phyloP scores from a whole-genome alignment of 1,140 invertebrate genomes.

The Brachionus asplanchnoidis region DNA sequence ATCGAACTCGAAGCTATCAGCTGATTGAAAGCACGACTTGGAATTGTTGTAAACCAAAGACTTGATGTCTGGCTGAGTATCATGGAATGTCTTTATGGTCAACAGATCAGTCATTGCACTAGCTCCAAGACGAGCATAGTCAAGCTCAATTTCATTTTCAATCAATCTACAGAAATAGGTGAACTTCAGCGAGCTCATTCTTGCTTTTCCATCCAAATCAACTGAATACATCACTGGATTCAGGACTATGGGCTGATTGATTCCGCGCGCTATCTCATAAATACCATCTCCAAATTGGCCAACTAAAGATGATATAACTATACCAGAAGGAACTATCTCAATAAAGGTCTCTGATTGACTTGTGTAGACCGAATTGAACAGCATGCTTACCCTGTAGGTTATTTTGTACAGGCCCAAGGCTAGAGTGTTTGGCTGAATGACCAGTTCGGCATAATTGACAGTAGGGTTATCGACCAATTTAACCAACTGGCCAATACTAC shows the following conservation, averaged over 20 bases:
- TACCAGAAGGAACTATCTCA: background rate
- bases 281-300: background rate
- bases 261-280: slow-evolving; percentile 2
- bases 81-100: background rate
- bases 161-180: background rate
- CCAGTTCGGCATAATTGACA: slow-evolving; percentile 21
- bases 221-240: background rate
- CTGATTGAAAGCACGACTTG: background rate
- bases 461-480: slow-evolving; percentile 1
- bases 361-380: background rate
- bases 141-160: background rate
- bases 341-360: background rate
- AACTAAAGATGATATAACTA: background rate
- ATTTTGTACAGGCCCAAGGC: slow-evolving; percentile 11
- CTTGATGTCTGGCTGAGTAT: background rate
- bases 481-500: background rate
- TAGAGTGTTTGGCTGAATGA: slow-evolving; percentile 10
- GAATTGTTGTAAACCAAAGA: background rate
- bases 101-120: background rate
- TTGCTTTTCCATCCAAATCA: background rate
- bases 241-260: background rate
- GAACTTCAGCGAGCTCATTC: slow-evolving; percentile 1
- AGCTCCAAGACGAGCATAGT: background rate
- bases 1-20: background rate
- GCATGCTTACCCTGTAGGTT: background rate